Base-by-base conservation (phyloP, 2,888 invertebrate genomes). In the Folsomia manolachei region DNA sequence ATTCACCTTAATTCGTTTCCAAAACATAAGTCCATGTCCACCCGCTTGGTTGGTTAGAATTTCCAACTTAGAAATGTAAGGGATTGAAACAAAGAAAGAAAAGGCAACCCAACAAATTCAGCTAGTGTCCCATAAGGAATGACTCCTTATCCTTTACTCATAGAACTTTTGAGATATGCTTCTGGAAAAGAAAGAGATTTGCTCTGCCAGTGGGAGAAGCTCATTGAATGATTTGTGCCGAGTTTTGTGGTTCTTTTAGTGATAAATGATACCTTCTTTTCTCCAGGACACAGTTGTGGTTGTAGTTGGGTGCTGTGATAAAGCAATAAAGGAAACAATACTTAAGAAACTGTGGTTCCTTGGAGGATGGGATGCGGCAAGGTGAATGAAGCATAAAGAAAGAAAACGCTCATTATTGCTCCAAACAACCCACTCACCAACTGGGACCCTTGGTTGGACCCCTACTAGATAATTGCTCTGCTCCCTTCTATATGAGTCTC, bases 191-290 rank as follows among this genome's bases (percentile, higher is more conserved):
- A 19, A 56, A 56, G n/a, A 56, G 56, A 39, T 4, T 14, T 9
- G 39, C 39, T 39, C 14, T 39, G 14, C 39, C 4, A 14, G 56
- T 7, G 7, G 56, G 21, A 19, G 19, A 7, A 56, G n/a, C 18
- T 18, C 19, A 21, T 21, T 56, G 56, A 56, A 56, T 56, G 64
- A 27, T 67, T 51, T 67, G 23, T 67, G 18, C 67, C 67, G 63
- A 25, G 24, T 63, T n/a, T 63, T 26, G 63, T 24, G 39, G 64
- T 64, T 27, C n/a, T 19, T n/a, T n/a, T n/a, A n/a, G n/a, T 64
- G 64, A 64, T 64, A 64, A 64, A 64, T 64, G 64, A 64, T 64
- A 26, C 64, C 64, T 21, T 56, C 18, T 27, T 26, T 60, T n/a
- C 60, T 60, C 23, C n/a, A n/a, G n/a, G n/a, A n/a, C n/a, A n/a